Base-by-base conservation (phyloP, 1,140 invertebrate species). In the Tachypleus tridentatus region DNA sequence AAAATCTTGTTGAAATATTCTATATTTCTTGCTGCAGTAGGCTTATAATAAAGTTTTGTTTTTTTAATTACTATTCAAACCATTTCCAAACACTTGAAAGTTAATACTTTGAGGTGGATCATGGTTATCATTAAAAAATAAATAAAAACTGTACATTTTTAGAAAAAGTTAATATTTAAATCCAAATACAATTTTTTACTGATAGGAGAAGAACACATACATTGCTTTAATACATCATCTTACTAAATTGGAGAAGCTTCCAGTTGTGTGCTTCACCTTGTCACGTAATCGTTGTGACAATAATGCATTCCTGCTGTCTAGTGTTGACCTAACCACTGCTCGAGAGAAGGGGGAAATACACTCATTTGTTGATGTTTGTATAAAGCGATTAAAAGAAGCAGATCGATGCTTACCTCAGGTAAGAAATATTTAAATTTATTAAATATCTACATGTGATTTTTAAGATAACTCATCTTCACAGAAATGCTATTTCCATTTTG, bases 211-310 rank as follows among this genome's bases (percentile, higher is more conserved):
- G 75, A 91, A 86, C 57, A 84, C 91, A 64, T 97, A 91, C 88
- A 83, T 86, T 57, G 87, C 86, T 48, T 82, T 97, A 62, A 83
- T 97, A 58, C 84, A 87, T 70, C 86, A 89, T 75, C 79, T 95
- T 4, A 81, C 83, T 70, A 84, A 84, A 68, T 77, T 87, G 62
- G 87, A 95, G 67, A 87, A 93, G 72, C 78, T 98, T 58, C 96
- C 97, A 0, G 89, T 93, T 0, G 93, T 98, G 3, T 86, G 91
- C 3, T 99, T 99, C 73, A 93, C 89, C 6, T 84, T 99, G 65
- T 98, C 94, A 0, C 81, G 94, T 65, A 93, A 91, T 74, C 85
- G 86, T 72, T 93, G 88, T 73, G 90, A 96, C 73, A 80, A 82
- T 63, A 93, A 91, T 74, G 86, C 89, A 0, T 77, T 82, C 58